Evolutionary conservation across 2,797 vertebrate species (phyloP), one percentile per base, ranked within the genome.

Genomic region (Psittacula echo): DNA sequence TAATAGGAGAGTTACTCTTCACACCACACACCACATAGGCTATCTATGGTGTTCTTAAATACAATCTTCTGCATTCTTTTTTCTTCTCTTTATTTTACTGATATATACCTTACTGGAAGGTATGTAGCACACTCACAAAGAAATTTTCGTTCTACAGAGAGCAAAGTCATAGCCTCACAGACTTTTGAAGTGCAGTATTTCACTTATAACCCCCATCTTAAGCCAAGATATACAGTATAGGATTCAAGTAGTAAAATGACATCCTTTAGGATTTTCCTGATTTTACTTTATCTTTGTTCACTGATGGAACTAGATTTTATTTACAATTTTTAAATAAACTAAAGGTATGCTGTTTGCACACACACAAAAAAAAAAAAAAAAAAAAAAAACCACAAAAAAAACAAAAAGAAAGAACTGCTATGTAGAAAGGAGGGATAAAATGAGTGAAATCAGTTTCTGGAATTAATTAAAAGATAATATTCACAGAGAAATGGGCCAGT

Each of bases 381-480:
- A 32, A 5, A 32, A 56, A n/a, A 7, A 45, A 37, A 9, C 9
- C 37, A 10, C 9, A 13, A n/a, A 56, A 56, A 32, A 56, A 23
- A n/a, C 54, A 22, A n/a, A 56, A 94, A 88, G 84, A 96, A 96
- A 93, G 56, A 90, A 91, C 50, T 91, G 42, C 22, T 87, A 16
- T 84, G 26, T 91, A 84, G 90, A 80, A 97, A 94, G 67, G 90
- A 75, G 32, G 42, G 48, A 61, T 89, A 90, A 84, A 94, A 94
- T 62, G 68, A 92, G 41, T 86, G 17, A 96, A 96, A 93, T 97
- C 29, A 51, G 75, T 96, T 96, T 96, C 92, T 96, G 80, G 62
- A 93, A 95, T 97, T 96, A 97, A 98, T 97, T 97, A 97, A 97
- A 97, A 97, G 95, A 97, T 95, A 97, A 94, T 93, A 96, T 95